Base-by-base conservation (phyloP, 2,888 invertebrate genomes). In the Lydus trimaculatus region DNA sequence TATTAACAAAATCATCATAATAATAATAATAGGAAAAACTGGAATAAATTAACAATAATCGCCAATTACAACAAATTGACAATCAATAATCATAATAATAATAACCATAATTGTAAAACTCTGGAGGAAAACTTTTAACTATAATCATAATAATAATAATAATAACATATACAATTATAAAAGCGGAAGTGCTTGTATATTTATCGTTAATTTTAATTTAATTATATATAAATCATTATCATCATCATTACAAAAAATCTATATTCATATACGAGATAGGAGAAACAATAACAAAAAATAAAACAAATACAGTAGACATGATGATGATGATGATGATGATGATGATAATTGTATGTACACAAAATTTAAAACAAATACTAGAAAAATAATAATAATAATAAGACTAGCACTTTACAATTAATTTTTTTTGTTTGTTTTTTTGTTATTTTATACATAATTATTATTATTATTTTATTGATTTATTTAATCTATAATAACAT, bases 401-500 rank as follows among this genome's bases (percentile, higher is more conserved):
- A 36, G 36, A 36, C 36, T 36, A 36, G 36, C 36, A 36, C 36
- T 36, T 36, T 36, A 36, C 36, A 36, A 36, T 36, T 36, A 36
- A 31, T 36, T 36, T 36, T 36, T 36, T 36, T 36, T 36, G 15
- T 15, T 15, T 15, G 13, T 36, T 33, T 33, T 33, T 1, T 13
- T 9, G 1, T 36, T 36, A 11, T 11, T 33, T 7, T 33, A 7
- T 11, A 39, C 4, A 39, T 39, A 39, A 39, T 39, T 33, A 11
- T 11, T 33, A 31, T 8, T 31, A 31, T 36, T 36, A 4, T 15
- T 36, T 36, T 4, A 15, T 15, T 11, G 13, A 15, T 36, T 36
- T 36, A 3, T 76, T 90, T 89, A 97, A 91, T 97, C 97, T 87
- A 97, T 94, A 86, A 97, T 93, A 87, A 97, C 96, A 88, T 98